Conservation (phyloP, 2,113 vertebrate species). For the Halichoerus grypus region DNA sequence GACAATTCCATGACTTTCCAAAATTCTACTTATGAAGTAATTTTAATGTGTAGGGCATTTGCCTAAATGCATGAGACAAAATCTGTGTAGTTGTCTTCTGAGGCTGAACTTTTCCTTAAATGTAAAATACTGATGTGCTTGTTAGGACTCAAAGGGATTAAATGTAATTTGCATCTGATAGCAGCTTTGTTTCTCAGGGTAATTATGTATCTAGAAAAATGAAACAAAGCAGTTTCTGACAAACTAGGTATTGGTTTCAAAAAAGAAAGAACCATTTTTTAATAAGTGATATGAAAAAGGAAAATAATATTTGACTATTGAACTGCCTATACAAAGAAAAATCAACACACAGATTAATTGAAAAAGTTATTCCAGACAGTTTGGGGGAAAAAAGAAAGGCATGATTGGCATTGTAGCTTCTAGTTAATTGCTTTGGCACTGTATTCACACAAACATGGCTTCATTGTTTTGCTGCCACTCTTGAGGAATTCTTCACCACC, state of each 20-base stretch:
- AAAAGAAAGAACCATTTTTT: conserved; percentile 61
- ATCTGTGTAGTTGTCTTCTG: conserved; percentile 3
- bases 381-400: background rate
- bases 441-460: background rate
- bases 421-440: conserved; percentile 34
- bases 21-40: background rate
- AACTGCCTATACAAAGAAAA: conserved; percentile 60
- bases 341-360: conserved; percentile 61
- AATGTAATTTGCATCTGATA: conserved; percentile 61
- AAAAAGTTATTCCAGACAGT: conserved; percentile 62
- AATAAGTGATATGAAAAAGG: conserved; percentile 66
- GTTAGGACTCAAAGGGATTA: conserved; percentile 36
- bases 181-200: conserved; percentile 54
- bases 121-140: conserved; percentile 52
- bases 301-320: conserved; percentile 69
- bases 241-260: conserved; percentile 40
- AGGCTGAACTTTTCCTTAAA: conserved; percentile 49
- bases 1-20: background rate
- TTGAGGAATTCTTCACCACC: background rate
- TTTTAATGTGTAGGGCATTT: background rate
- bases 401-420: conserved; percentile 3
- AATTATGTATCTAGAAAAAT: conserved; percentile 62
- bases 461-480: background rate
- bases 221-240: conserved; percentile 61
- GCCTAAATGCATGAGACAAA: background rate